phyloP scores from a whole-genome alignment of 2,113 vertebrate genomes.

The Spea bombifrons region DNA sequence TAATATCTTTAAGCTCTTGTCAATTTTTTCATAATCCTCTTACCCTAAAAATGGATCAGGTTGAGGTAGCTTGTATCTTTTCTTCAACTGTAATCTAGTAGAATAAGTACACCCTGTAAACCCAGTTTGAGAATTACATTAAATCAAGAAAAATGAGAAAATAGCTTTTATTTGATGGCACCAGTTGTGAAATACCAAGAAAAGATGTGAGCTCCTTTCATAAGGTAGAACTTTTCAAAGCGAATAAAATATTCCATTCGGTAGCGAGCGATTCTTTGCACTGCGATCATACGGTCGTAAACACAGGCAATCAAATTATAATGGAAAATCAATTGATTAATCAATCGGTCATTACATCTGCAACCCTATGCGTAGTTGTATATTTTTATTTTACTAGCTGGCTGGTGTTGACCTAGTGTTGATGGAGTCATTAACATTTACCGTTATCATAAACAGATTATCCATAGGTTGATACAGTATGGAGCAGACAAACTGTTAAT shows the following conservation, averaged over 20 bases:
- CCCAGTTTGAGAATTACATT: too few relatives aligned
- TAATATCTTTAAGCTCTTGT: too few relatives aligned
- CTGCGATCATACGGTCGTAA: neutral
- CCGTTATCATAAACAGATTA: conserved; percentile 15
- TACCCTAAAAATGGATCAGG: too few relatives aligned
- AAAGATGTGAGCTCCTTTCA: neutral
- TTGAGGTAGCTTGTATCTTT: too few relatives aligned
- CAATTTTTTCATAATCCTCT: too few relatives aligned
- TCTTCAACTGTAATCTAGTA: too few relatives aligned
- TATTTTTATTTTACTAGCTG: neutral
- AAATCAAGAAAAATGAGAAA: too few relatives aligned
- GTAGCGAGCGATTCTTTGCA: neutral
- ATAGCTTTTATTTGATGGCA: neutral
- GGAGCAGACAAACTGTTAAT: conserved; percentile 3
- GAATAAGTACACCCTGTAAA: too few relatives aligned
- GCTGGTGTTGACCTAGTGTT: conserved; percentile 24
- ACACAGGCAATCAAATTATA: conserved; percentile 15
- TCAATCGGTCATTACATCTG: conserved; percentile 20
- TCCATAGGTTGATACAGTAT: neutral
- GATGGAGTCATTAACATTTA: conserved; percentile 21
- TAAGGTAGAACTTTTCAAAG: neutral
- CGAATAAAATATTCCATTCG: neutral
- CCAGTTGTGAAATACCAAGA: neutral
- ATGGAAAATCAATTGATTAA: conserved; percentile 29
- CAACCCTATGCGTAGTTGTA: conserved; percentile 13